Base-by-base conservation (phyloP, 1,140 invertebrate species). In the Zaprionus taronus region DNA sequence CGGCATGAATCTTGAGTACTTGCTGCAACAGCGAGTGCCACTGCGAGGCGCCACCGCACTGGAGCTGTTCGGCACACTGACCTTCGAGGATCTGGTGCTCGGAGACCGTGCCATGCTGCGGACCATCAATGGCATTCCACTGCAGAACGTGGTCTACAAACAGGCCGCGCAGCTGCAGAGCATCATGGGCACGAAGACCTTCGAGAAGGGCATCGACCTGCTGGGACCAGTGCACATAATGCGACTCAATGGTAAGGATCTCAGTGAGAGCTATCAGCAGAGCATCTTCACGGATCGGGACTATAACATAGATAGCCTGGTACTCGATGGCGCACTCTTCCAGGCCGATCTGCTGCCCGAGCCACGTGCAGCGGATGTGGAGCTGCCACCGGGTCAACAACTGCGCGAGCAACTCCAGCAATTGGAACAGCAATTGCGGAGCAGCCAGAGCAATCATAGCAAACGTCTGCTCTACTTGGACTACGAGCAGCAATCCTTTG, bases 261-360 rank as follows among this genome's bases (percentile, higher is more conserved):
- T 92, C 4, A 79, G 79, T 63, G 91, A 92, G 22, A 79, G 77
- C 26, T 92, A 84, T 49, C 73, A 81, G 22, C 68, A 74, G 34
- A 91, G 65, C 57, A 87, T 92, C 24, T 87, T 91, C 31, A 77
- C 70, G 5, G 67, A 91, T 67, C 72, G 31, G 1, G 77, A 87
- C 34, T 92, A 92, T 44, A 86, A 78, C 24, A 92, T 92, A 5
- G 91, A 92, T 61, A 90, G 85, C 17, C 72, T 92, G 28, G 47
- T 77, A 1, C 72, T 92, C 4, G 85, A 91, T 36, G 56, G 36
- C 5, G 91, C 77, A 0, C 56, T 38, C 38, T 92, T 92, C 44
- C 24, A 77, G 12, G 71, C 51, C 2, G 89, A 89, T 2, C 58
- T 92, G 7, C 7, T 80, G 7, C 14, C 9, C 1, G 57, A 47